Conservation (phyloP, 2,797 vertebrate genomes). For the Xerus rutilus region DNA sequence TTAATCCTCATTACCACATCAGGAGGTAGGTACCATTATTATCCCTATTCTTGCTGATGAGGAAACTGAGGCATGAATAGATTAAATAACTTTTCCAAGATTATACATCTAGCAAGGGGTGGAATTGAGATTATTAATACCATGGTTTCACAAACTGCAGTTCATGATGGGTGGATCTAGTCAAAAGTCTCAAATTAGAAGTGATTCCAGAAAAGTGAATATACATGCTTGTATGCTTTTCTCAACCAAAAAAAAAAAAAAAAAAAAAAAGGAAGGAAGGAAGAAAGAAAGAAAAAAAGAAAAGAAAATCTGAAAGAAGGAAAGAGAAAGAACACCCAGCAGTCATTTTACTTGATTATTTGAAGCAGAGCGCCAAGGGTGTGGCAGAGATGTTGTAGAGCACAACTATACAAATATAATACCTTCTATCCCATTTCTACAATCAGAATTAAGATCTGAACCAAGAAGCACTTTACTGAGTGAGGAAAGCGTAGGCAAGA, state of each 20-base stretch:
- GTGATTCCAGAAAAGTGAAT: background rate
- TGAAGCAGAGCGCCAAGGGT: background rate
- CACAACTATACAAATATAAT: background rate
- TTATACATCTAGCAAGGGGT: background rate
- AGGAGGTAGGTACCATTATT: background rate
- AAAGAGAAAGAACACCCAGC: background rate
- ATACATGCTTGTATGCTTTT: fast-evolving
- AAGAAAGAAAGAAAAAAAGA: background rate
- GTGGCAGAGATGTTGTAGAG: background rate
- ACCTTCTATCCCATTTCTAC: background rate
- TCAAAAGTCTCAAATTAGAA: conserved; percentile 4
- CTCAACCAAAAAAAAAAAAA: background rate
- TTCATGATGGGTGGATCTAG: background rate
- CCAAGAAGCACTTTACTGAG: background rate
- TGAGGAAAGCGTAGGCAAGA: background rate
- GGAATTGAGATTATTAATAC: background rate
- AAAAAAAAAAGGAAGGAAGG: background rate
- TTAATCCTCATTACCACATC: background rate
- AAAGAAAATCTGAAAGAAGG: background rate
- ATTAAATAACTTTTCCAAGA: background rate
- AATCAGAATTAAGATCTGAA: background rate
- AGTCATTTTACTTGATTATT: background rate
- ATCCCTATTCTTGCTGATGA: background rate
- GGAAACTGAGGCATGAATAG: background rate
- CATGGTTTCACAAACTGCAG: background rate